These are phyloP conservation scores for Orthosia incerta DNA, from an alignment of 2,888 invertebrate genomes.

Conservation along the genomic window DNA sequence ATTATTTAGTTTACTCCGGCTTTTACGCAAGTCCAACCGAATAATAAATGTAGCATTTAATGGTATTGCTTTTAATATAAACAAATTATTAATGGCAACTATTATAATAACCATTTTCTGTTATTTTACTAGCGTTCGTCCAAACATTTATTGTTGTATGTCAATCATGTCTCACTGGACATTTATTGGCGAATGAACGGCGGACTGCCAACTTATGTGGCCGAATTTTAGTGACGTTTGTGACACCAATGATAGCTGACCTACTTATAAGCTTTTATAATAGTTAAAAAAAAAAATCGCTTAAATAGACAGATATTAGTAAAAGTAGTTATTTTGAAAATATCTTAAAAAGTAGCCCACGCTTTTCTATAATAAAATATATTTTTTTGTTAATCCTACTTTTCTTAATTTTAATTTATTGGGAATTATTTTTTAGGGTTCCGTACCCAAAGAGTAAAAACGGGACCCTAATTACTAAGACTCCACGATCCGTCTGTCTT, in stretches of 20 bases:
- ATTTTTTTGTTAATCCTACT: no score
- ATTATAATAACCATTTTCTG: neutral
- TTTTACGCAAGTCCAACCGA: neutral
- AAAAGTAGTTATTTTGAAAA: no score
- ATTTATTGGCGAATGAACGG: constrained; percentile 23
- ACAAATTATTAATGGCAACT: neutral
- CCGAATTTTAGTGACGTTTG: constrained; percentile 15
- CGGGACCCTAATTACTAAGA: no score
- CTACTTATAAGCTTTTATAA: neutral
- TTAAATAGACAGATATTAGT: no score
- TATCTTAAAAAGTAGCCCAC: no score
- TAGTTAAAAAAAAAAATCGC: no score
- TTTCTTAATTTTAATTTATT: no score
- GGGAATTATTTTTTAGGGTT: no score
- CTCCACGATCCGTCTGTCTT: no score
- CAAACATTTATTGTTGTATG: constrained; percentile 23
- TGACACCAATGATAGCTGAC: constrained; percentile 12
- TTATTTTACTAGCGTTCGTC: neutral
- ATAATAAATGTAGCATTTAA: neutral
- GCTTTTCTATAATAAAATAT: no score
- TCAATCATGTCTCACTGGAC: constrained; percentile 30
- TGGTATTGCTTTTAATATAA: neutral
- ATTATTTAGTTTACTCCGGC: no score
- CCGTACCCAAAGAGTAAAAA: no score
- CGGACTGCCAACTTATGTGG: constrained; percentile 28